Conservation (phyloP, 2,888 invertebrate species). For the Myathropa florea region DNA sequence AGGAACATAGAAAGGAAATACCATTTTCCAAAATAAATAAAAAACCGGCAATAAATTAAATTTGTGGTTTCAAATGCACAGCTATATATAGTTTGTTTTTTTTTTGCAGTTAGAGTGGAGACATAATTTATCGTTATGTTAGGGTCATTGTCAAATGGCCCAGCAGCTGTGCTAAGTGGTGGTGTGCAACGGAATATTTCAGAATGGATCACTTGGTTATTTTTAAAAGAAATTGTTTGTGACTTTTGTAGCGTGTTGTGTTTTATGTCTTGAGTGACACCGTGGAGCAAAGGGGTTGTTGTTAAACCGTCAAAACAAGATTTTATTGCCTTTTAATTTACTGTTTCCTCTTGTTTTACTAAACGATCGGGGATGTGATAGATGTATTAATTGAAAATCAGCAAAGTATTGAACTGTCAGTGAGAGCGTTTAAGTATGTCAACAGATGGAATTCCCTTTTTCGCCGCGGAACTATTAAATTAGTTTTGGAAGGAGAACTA, state of each 20-base stretch:
- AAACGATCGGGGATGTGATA: background rate
- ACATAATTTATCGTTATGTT: background rate
- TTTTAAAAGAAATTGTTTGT: background rate
- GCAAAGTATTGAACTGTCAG: background rate
- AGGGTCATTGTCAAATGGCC: constrained; percentile 7
- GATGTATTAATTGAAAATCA: background rate
- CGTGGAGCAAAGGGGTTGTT: background rate
- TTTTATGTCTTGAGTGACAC: background rate
- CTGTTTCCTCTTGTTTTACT: background rate
- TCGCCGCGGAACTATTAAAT: background rate
- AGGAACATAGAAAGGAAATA: background rate
- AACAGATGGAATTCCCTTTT: background rate
- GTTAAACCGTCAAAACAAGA: constrained; percentile 6
- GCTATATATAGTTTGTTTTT: background rate
- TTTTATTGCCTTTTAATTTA: constrained; percentile 2
- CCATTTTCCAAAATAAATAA: background rate
- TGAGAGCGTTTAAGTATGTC: background rate
- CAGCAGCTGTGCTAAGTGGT: background rate
- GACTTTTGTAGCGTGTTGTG: background rate
- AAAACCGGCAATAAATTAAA: background rate
- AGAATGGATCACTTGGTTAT: background rate
- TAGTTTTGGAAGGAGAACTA: background rate
- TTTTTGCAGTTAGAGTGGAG: background rate
- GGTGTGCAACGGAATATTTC: background rate
- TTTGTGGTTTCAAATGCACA: background rate